Evolutionary conservation across 64 coral and sea anemone species (phyloP).

Genomic region (Hydrozoanthus tunicans): DNA sequence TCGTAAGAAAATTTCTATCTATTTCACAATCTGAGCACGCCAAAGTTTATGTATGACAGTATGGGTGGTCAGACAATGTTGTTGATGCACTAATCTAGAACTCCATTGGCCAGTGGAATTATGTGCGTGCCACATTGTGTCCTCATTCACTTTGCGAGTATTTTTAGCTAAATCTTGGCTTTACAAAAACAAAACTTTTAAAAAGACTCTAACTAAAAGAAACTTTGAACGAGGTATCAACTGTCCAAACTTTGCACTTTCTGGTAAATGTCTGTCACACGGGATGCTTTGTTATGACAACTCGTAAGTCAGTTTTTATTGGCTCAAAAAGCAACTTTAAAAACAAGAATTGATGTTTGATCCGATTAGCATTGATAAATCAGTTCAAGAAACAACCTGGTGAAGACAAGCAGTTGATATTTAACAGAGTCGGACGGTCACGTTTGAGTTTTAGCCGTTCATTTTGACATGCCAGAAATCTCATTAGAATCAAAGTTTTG

Average conservation of each 20-base stretch:
- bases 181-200: neutral
- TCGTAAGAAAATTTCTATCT: neutral
- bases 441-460: too few relatives aligned
- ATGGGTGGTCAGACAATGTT: conserved; percentile 38
- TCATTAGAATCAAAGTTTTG: neutral
- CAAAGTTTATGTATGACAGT: conserved; percentile 6
- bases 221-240: too few relatives aligned
- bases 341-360: conserved; percentile 23
- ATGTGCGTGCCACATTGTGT: conserved; percentile 17
- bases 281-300: conserved; percentile 2
- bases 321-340: conserved; percentile 9
- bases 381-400: conserved; percentile 26
- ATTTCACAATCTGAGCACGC: neutral
- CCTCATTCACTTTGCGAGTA: conserved; percentile 28
- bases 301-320: conserved; percentile 18
- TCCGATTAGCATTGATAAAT: conserved; percentile 58
- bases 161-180: neutral
- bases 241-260: neutral
- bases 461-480: neutral
- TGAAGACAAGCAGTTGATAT: conserved; percentile 43
- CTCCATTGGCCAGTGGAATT: conserved; percentile 26
- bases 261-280: conserved; percentile 4
- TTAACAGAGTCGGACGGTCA: conserved; percentile 19
- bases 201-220: neutral
- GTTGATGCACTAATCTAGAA: conserved; percentile 35